Evolutionary conservation across 2,113 vertebrate species (phyloP).

Genomic region (Silurus asotus): DNA sequence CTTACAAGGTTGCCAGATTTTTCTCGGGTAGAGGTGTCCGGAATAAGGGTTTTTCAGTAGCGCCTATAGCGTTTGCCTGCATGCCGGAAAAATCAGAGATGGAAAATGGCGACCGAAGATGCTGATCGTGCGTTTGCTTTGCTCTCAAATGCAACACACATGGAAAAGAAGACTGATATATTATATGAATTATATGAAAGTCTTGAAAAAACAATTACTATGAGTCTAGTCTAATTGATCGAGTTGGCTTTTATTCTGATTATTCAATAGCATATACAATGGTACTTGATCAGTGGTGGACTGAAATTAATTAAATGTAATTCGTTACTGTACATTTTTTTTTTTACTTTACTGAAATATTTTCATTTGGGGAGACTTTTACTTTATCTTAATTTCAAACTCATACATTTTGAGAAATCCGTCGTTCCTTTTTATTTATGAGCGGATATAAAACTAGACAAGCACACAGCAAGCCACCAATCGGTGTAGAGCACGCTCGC

Average conservation of each 20-base stretch:
- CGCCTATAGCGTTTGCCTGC: not conserved
- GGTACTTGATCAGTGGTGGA: not conserved
- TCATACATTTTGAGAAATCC: too few species aligned
- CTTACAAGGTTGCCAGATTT: not conserved
- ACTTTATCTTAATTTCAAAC: too few species aligned
- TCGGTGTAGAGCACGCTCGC: too few species aligned
- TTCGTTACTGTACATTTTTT: too few species aligned
- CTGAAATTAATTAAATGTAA: too few species aligned
- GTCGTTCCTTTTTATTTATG: too few species aligned
- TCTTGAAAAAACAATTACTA: not conserved
- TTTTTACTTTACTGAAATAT: too few species aligned
- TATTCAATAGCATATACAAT: not conserved
- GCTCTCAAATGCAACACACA: not conserved
- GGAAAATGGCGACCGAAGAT: not conserved
- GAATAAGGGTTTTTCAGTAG: not conserved
- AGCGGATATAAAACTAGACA: too few species aligned
- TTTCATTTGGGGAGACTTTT: too few species aligned
- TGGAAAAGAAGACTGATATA: not conserved
- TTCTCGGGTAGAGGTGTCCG: not conserved
- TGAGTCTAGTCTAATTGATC: not conserved
- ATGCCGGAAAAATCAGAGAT: not conserved
- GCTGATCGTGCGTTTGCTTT: not conserved
- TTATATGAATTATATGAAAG: not conserved
- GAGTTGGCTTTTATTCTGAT: not conserved
- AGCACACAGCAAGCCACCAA: too few species aligned